These are phyloP conservation scores for Rousettus madagascariensis DNA, from an alignment of 2,797 vertebrate genomes.

Conservation along the genomic window DNA sequence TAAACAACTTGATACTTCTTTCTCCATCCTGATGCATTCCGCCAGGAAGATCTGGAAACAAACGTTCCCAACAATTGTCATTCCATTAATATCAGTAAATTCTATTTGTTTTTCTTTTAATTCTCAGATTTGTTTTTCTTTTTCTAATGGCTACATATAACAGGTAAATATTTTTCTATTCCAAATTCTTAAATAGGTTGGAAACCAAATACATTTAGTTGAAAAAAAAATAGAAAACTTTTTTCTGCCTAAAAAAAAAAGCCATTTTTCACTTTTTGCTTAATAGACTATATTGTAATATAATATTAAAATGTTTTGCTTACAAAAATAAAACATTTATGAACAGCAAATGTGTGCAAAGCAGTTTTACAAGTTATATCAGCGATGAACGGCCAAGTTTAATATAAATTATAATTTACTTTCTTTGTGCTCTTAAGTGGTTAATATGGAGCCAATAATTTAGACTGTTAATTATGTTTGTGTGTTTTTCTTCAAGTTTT, in stretches of 20 bases:
- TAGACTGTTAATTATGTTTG: neutral
- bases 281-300: slow-evolving; percentile 35
- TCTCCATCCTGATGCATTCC: neutral
- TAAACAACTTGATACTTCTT: neutral
- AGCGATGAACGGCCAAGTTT: slow-evolving; percentile 24
- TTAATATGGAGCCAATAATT: slow-evolving; percentile 50
- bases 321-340: slow-evolving; percentile 54
- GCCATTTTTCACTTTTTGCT: slow-evolving; percentile 17
- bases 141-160: neutral
- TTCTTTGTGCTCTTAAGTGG: slow-evolving; percentile 22
- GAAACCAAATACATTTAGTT: neutral
- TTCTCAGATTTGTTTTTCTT: neutral
- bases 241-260: neutral
- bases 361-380: slow-evolving; percentile 28
- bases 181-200: neutral
- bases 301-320: slow-evolving; percentile 54
- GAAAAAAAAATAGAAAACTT: neutral
- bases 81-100: neutral
- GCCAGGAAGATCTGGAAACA: neutral
- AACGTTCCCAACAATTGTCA: neutral
- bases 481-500: slow-evolving; percentile 46
- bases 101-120: neutral
- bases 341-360: slow-evolving; percentile 48
- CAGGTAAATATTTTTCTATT: neutral
- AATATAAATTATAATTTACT: slow-evolving; percentile 46